Evolutionary conservation across 2,888 invertebrate genomes (phyloP).

Genomic region (Melanargia galathea): DNA sequence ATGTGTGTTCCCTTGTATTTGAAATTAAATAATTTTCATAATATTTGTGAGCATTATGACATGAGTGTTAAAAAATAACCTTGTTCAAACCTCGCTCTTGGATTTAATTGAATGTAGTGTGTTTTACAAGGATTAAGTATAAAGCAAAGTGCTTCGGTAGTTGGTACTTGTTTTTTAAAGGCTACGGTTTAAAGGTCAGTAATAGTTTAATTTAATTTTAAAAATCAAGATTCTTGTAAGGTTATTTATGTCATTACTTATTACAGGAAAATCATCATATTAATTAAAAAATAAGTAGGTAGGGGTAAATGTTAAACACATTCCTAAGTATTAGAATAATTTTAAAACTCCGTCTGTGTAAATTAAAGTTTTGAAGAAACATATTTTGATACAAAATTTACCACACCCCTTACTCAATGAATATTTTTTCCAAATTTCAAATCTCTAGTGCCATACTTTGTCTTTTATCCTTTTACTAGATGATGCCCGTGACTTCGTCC

Average conservation of each 20-base stretch:
- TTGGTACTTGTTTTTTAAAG: slow-evolving; percentile 8
- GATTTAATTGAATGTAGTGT: neutral
- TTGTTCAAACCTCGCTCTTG: neutral
- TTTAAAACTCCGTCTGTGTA: too few relatives aligned
- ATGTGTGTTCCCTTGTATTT: neutral
- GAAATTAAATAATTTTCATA: neutral
- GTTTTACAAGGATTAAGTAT: neutral
- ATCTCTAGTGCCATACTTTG: too few relatives aligned
- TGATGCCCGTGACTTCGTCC: too few relatives aligned
- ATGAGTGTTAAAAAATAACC: slow-evolving; percentile 2
- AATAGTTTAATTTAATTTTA: neutral
- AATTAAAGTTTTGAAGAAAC: too few relatives aligned
- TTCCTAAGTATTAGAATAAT: too few relatives aligned
- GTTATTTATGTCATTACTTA: slow-evolving; percentile 21
- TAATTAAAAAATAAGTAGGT: neutral
- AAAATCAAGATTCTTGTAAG: neutral
- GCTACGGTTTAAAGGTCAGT: neutral
- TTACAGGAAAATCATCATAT: neutral
- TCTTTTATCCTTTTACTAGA: too few relatives aligned
- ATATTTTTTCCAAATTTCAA: too few relatives aligned
- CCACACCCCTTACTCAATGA: too few relatives aligned
- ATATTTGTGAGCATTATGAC: neutral
- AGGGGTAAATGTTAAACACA: neutral
- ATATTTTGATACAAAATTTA: too few relatives aligned
- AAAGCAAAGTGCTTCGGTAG: too few relatives aligned